Percentiles rank a stretch among this genome's conserved stretches.
Evolutionary conservation across 2,888 invertebrate species (phyloP).

Genomic region (Amiota minor): DNA sequence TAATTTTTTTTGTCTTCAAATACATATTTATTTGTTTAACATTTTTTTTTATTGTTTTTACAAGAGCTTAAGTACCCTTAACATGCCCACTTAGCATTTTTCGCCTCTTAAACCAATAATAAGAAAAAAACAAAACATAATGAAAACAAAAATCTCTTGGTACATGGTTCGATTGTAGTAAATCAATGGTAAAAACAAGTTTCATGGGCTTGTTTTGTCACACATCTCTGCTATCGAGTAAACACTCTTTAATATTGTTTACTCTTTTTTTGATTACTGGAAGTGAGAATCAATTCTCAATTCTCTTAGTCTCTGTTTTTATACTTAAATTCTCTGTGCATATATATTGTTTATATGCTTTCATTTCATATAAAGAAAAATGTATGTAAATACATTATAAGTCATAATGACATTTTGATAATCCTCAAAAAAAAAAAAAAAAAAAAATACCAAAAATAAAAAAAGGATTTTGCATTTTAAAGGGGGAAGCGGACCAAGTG

Average conservation of each 20-base stretch:
- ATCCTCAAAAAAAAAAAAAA: background rate
- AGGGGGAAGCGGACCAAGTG: too few relatives aligned
- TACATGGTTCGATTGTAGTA: slow-evolving; percentile 1
- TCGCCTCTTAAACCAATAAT: slow-evolving; percentile 44
- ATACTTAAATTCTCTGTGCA: background rate
- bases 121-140: slow-evolving; percentile 30
- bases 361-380: slow-evolving; percentile 25
- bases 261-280: too few relatives aligned
- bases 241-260: too few relatives aligned
- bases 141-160: background rate
- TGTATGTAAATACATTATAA: slow-evolving; percentile 5
- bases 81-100: slow-evolving; percentile 36
- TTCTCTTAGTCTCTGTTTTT: too few relatives aligned
- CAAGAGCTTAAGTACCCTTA: slow-evolving; percentile 28
- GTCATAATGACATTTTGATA: slow-evolving; percentile 33
- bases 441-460: slow-evolving; percentile 6
- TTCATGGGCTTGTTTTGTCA: slow-evolving; percentile 17
- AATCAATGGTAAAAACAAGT: slow-evolving; percentile 41
- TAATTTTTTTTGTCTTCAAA: background rate
- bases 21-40: slow-evolving; percentile 40
- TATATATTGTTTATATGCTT: background rate
- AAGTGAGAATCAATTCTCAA: too few relatives aligned
- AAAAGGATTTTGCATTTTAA: background rate
- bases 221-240: slow-evolving; percentile 8
- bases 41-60: slow-evolving; percentile 36